Percentiles rank a stretch among this genome's conserved stretches.
Conservation (phyloP, 2,888 invertebrate species). For the Pachydiplax longipennis region DNA sequence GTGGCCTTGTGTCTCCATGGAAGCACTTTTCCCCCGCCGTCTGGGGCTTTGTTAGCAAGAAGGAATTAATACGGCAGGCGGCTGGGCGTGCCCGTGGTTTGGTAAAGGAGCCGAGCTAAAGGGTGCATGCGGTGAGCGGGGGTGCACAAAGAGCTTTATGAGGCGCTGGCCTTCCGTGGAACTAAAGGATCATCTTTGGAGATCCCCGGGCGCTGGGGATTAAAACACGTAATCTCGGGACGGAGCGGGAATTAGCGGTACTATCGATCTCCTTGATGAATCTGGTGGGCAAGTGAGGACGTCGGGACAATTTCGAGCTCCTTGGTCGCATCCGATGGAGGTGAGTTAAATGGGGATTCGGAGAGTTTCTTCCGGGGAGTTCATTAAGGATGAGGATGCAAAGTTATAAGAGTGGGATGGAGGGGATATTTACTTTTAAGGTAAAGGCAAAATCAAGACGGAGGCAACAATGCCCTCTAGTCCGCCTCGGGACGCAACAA, state of each 20-base stretch:
- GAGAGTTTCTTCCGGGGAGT: too few relatives aligned
- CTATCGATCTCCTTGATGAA: neutral
- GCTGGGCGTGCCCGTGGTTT: neutral
- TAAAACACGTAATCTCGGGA: conserved; percentile 6
- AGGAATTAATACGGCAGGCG: neutral
- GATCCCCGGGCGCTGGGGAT: conserved; percentile 14
- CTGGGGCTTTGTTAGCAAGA: neutral
- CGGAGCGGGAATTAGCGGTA: neutral
- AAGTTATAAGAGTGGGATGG: too few relatives aligned
- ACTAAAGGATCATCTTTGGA: conserved; percentile 17
- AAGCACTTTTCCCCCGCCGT: neutral
- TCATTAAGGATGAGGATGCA: too few relatives aligned
- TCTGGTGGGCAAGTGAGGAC: too few relatives aligned
- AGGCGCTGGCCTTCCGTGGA: conserved; percentile 6
- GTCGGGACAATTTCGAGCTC: too few relatives aligned
- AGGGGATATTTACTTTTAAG: too few relatives aligned
- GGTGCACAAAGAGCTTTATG: neutral
- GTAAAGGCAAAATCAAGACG: too few relatives aligned
- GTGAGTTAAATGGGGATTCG: too few relatives aligned
- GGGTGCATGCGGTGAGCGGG: neutral
- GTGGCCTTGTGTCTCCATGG: neutral
- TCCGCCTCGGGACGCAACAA: too few relatives aligned
- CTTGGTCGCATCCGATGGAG: too few relatives aligned
- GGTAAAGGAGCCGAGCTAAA: neutral
- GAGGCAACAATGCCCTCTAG: too few relatives aligned